Evolutionary conservation across 2,113 vertebrate genomes (phyloP), one percentile per base, ranked within the genome.

Genomic region (Lipophrys pholis): DNA sequence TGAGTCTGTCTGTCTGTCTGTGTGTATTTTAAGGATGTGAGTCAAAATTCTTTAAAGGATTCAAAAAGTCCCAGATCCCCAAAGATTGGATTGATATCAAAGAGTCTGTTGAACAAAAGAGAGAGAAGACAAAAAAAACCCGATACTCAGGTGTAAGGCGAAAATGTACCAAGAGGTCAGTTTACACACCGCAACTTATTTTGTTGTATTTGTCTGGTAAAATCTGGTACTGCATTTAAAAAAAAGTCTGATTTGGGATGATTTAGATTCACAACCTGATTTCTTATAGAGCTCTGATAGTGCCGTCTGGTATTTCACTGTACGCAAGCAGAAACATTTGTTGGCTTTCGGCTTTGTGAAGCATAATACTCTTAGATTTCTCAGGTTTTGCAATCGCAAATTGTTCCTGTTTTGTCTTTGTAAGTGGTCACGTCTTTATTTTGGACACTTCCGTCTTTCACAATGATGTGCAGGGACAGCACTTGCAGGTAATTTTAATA

Each of bases 381-480:
- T 62, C 45, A 43, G 69, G 63, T 92, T 91, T 88, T 84, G 92
- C 90, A 92, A 90, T 85, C 5, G 12, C 48, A 58, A 30, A 53
- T 78, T 78, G 85, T 93, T 93, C 91, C 87, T 77, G 79, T 89
- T 91, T 89, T 78, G 39, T 69, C 43, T 78, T 77, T 69, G 75
- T 56, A 73, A 45, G 75, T 65, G 16, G 69, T 74, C 76, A 76
- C 61, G 71, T 69, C 72, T 83, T 80, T 76, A 80, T 76, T 78
- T 67, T 60, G 35, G 46, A 68, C 69, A 63, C 73, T 88, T 89
- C 77, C 65, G 10, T 82, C 35, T 89, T 89, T 87, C 14, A 56
- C 58, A 52, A 3, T 52, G 14, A 63, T 50, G 52, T 45, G n/a
- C 36, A 51, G 5, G 15, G 17, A 69, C 7, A 3, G 48, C 45